Conservation (phyloP, 2,888 invertebrate genomes). For the Metellina segmentata region DNA sequence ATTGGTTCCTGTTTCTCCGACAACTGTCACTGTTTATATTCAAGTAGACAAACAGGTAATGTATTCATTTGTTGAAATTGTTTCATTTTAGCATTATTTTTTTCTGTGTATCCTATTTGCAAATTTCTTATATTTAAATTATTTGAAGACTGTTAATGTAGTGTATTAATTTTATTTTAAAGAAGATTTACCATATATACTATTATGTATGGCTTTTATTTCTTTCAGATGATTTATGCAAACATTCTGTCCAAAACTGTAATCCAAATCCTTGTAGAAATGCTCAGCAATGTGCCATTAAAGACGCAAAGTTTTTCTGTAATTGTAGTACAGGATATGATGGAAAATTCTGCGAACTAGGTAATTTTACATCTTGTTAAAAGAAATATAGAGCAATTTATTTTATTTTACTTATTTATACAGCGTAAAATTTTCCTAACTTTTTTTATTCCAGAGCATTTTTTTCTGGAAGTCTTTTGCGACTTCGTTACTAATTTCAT, state of each 20-base stretch:
- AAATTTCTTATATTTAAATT: too few species aligned
- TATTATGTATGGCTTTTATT: background rate
- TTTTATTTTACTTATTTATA: background rate
- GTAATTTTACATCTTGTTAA: slow-evolving; percentile 16
- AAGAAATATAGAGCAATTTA: background rate
- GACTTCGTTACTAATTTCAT: background rate
- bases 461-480: background rate
- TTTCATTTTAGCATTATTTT: too few species aligned
- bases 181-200: background rate
- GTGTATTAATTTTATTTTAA: background rate
- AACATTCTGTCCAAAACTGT: slow-evolving; percentile 43
- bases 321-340: slow-evolving; percentile 45
- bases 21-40: slow-evolving; percentile 53
- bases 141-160: too few species aligned
- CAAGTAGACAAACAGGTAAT: slow-evolving; percentile 31
- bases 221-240: slow-evolving; percentile 31
- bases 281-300: slow-evolving; percentile 20
- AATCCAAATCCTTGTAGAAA: slow-evolving; percentile 47
- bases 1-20: slow-evolving; percentile 36
- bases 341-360: slow-evolving; percentile 66
- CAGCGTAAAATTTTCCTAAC: background rate
- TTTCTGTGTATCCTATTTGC: too few species aligned
- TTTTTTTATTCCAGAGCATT: background rate
- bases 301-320: slow-evolving; percentile 19
- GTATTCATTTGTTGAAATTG: too few species aligned